Evolutionary conservation across 2,113 vertebrate genomes (phyloP).

Genomic region (Collichthys lucidus): DNA sequence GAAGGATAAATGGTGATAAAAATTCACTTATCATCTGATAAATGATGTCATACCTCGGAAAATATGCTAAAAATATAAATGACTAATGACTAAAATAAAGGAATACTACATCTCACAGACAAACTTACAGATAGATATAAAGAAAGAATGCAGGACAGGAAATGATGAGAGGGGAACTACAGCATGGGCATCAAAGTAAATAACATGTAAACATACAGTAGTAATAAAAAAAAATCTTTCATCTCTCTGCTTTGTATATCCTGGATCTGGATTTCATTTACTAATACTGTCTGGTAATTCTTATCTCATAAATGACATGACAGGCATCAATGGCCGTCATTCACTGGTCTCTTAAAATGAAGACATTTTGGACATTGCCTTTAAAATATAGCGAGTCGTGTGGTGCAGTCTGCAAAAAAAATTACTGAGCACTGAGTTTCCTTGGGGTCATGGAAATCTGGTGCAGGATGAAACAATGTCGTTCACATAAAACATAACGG

Average conservation of each 20-base stretch:
- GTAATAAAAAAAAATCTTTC: constrained; percentile 18
- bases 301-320: constrained; percentile 75
- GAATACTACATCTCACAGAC: not conserved
- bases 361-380: constrained; percentile 64
- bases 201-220: constrained; percentile 13
- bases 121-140: not conserved
- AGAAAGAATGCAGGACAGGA: constrained; percentile 2
- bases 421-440: constrained; percentile 59
- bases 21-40: constrained; percentile 50
- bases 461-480: constrained; percentile 72
- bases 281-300: constrained; percentile 56
- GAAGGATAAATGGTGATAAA: constrained; percentile 56
- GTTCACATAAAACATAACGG: constrained; percentile 73
- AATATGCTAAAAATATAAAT: constrained; percentile 28
- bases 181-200: not conserved
- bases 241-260: constrained; percentile 2
- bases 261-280: constrained; percentile 60
- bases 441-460: constrained; percentile 66
- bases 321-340: constrained; percentile 65
- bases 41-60: constrained; percentile 46
- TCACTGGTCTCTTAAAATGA: constrained; percentile 65
- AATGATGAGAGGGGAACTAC: not conserved
- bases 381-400: constrained; percentile 70
- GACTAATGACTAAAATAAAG: constrained; percentile 2
- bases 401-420: constrained; percentile 68